A percentile compares a stretch with the other conserved stretches of the same genome.
Conservation (phyloP, 2,113 vertebrate genomes). For the Pyrgilauda ruficollis region DNA sequence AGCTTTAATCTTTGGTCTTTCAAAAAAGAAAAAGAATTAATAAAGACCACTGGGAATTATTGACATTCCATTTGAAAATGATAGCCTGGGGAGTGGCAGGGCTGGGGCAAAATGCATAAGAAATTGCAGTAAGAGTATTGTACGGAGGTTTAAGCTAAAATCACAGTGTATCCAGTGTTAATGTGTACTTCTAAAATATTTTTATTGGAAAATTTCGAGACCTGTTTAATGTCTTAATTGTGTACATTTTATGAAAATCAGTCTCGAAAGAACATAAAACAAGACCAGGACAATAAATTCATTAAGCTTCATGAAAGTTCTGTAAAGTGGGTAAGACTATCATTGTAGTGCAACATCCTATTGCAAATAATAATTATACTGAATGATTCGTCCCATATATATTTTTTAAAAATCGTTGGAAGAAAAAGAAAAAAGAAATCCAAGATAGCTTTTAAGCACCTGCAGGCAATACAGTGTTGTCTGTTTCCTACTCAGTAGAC, state of each 20-base stretch:
- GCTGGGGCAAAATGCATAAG: not conserved
- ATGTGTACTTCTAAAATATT: not conserved
- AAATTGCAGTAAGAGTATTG: not conserved
- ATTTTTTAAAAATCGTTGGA: not conserved
- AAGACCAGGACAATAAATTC: not conserved
- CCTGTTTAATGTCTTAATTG: not conserved
- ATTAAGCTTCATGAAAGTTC: not conserved
- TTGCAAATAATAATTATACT: not conserved
- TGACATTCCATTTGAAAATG: conserved; percentile 17
- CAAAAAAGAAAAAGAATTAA: conserved; percentile 27
- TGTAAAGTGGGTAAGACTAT: not conserved
- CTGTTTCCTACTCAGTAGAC: not conserved
- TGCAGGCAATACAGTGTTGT: not conserved
- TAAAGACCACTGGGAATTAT: conserved; percentile 21
- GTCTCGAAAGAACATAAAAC: not conserved
- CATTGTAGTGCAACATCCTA: not conserved
- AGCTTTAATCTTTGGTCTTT: conserved; percentile 60
- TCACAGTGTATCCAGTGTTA: not conserved
- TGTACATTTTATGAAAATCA: not conserved
- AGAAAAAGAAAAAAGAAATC: not conserved
- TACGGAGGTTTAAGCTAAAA: conserved; percentile 2
- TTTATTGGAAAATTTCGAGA: not conserved
- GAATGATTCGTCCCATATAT: not conserved
- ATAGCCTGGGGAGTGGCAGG: not conserved
- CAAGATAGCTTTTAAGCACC: not conserved